Conservation (phyloP, 2,888 invertebrate species). For the Amiota communis region DNA sequence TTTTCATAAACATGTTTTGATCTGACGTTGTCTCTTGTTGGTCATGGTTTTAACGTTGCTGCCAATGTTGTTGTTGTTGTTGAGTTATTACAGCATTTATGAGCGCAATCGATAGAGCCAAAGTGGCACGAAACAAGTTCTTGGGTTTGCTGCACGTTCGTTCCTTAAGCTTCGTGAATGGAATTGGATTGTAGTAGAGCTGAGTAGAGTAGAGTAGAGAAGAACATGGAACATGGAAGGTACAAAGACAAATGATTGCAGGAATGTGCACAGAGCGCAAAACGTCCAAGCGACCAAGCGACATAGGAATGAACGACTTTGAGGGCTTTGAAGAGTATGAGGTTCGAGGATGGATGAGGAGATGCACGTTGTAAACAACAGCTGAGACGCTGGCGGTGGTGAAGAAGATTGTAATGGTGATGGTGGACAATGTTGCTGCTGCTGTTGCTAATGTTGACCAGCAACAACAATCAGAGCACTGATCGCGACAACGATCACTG, state of each 20-base stretch:
- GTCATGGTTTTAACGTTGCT: conserved; percentile 35
- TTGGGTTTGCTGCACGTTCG: neutral
- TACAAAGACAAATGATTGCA: conserved; percentile 57
- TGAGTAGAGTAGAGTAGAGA: too few species aligned
- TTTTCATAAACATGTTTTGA: conserved; percentile 66
- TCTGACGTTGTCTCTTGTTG: too few species aligned
- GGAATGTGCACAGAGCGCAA: conserved; percentile 21
- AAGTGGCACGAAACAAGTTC: conserved; percentile 18
- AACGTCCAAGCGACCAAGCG: neutral
- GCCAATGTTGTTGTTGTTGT: conserved; percentile 46
- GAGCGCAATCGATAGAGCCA: conserved; percentile 39
- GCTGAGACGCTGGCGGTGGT: conserved; percentile 32
- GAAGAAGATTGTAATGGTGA: conserved; percentile 40
- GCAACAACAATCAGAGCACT: conserved; percentile 43
- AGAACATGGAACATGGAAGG: neutral
- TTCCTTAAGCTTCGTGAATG: conserved; percentile 38
- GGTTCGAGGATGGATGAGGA: conserved; percentile 1
- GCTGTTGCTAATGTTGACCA: conserved; percentile 56
- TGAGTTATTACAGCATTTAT: conserved; percentile 64
- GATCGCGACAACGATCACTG: conserved; percentile 60
- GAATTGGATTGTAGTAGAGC: conserved; percentile 36
- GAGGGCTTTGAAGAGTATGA: neutral
- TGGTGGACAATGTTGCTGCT: conserved; percentile 55
- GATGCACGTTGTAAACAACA: conserved; percentile 59
- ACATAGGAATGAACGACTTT: neutral